Conservation (phyloP, 2,888 invertebrate species). For the Protophormia terraenovae region DNA sequence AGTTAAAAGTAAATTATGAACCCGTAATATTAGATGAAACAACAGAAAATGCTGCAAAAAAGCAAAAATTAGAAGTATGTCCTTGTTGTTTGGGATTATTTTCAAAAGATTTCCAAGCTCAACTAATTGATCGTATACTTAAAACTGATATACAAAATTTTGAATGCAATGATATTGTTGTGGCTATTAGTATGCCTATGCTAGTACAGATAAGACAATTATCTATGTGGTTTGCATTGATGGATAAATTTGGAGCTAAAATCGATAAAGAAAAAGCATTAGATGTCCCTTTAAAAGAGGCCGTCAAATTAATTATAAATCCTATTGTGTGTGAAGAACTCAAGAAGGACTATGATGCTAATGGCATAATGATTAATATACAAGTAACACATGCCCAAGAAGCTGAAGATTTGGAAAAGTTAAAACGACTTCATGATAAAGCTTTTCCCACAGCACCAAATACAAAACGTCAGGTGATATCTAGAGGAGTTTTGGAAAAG, state of each 20-base stretch:
- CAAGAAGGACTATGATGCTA: slow-evolving; percentile 83
- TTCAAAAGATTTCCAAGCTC: slow-evolving; percentile 83
- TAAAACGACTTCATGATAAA: slow-evolving; percentile 74
- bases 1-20: slow-evolving; percentile 68
- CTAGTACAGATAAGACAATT: slow-evolving; percentile 86
- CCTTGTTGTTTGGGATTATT: slow-evolving; percentile 88
- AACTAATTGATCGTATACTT: slow-evolving; percentile 83
- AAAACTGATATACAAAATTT: slow-evolving; percentile 83
- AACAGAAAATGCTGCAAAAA: slow-evolving; percentile 63
- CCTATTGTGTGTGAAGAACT: slow-evolving; percentile 83
- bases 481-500: slow-evolving; percentile 86
- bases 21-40: background rate
- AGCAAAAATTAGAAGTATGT: slow-evolving; percentile 83
- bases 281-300: slow-evolving; percentile 87
- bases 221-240: slow-evolving; percentile 84
- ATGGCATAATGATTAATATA: slow-evolving; percentile 82
- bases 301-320: slow-evolving; percentile 89
- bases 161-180: slow-evolving; percentile 85
- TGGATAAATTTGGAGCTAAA: slow-evolving; percentile 82
- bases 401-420: slow-evolving; percentile 83
- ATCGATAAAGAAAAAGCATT: slow-evolving; percentile 79
- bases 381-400: slow-evolving; percentile 82
- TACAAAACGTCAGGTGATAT: slow-evolving; percentile 82
- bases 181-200: slow-evolving; percentile 88
- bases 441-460: slow-evolving; percentile 73